Evolutionary conservation across 2,797 vertebrate species (phyloP).

Genomic region (Pseudochromis fuscus): DNA sequence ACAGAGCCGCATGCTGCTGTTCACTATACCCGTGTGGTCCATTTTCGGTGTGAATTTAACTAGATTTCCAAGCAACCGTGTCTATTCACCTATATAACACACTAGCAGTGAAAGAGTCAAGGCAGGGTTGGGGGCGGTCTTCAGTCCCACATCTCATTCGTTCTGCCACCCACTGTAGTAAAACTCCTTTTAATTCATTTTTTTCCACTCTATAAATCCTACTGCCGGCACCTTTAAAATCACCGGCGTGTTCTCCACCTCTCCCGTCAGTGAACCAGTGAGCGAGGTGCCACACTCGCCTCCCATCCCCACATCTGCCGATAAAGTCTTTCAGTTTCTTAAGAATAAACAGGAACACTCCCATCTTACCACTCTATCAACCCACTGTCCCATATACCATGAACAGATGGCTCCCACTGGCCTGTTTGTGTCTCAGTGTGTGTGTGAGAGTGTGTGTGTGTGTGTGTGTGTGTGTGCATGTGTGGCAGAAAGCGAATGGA

Average conservation of each 20-base stretch:
- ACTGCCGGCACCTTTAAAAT: slow-evolving; percentile 49
- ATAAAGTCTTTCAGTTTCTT: slow-evolving; percentile 83
- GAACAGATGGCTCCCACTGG: slow-evolving; percentile 51
- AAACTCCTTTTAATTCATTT: slow-evolving; percentile 72
- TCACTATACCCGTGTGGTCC: neutral
- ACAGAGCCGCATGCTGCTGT: neutral
- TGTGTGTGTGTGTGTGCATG: slow-evolving; percentile 25
- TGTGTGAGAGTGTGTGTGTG: slow-evolving; percentile 1
- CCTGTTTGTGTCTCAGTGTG: slow-evolving; percentile 51
- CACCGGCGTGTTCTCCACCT: slow-evolving; percentile 45
- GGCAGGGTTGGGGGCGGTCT: slow-evolving; percentile 12
- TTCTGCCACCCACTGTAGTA: slow-evolving; percentile 58
- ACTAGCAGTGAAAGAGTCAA: slow-evolving; percentile 30
- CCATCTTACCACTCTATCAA: slow-evolving; percentile 74
- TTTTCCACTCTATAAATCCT: slow-evolving; percentile 70
- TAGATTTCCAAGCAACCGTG: neutral
- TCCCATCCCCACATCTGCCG: slow-evolving; percentile 60
- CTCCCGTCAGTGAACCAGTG: slow-evolving; percentile 52
- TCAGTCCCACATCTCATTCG: slow-evolving; percentile 58
- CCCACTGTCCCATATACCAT: slow-evolving; percentile 68
- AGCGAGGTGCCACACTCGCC: slow-evolving; percentile 47
- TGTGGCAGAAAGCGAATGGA: slow-evolving; percentile 70
- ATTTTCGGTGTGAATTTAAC: slow-evolving; percentile 29
- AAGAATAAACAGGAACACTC: slow-evolving; percentile 87
- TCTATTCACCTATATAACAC: neutral